phyloP scores from a whole-genome alignment of 2,797 vertebrate genomes.

The Muscicapa comitata region DNA sequence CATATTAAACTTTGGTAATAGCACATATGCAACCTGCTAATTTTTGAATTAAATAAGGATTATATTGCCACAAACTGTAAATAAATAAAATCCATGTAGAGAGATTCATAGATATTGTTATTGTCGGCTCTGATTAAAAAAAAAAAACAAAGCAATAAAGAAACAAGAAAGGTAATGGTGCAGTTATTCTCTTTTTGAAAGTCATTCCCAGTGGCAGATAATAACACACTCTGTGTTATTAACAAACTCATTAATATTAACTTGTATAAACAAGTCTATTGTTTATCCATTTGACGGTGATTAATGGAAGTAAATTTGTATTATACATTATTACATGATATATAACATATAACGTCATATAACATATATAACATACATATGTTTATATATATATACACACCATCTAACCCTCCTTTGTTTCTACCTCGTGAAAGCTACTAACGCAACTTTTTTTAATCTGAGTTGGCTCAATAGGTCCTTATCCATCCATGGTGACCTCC shows the following conservation, averaged over 20 bases:
- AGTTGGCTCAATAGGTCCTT: not conserved
- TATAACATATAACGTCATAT: no score
- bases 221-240: not conserved
- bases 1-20: not conserved
- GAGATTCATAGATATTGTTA: not conserved
- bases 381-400: no score
- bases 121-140: not conserved
- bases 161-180: accelerated
- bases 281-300: not conserved
- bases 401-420: not conserved
- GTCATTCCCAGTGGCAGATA: not conserved
- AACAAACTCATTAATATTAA: no score
- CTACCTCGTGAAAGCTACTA: not conserved
- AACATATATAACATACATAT: no score
- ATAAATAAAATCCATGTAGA: not conserved
- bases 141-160: not conserved
- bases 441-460: not conserved
- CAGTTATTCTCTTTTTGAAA: not conserved
- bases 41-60: not conserved
- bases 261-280: not conserved
- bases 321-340: no score
- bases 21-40: accelerated
- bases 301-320: not conserved
- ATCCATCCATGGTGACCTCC: not conserved
- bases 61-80: not conserved